Conservation (phyloP, 2,797 vertebrate genomes). For the Anguilla megastoma region DNA sequence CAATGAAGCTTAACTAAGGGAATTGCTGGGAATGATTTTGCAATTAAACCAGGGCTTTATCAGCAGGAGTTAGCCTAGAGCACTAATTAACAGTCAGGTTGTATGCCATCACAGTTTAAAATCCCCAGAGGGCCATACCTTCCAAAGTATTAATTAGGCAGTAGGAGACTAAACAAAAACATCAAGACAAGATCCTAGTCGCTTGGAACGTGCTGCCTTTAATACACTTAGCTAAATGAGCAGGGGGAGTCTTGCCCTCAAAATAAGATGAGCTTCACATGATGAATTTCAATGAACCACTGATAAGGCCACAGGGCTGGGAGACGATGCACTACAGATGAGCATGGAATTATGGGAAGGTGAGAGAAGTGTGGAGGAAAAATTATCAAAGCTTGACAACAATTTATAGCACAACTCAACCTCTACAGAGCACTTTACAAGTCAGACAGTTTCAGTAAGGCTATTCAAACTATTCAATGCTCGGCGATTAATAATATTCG, state of each 20-base stretch:
- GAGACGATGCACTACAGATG: neutral
- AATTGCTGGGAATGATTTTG: constrained; percentile 46
- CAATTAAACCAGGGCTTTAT: constrained; percentile 57
- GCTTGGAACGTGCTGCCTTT: neutral
- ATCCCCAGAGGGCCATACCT: constrained; percentile 24
- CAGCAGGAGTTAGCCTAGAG: constrained; percentile 47
- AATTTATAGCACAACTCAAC: neutral
- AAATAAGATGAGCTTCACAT: neutral
- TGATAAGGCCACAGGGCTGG: constrained; percentile 1
- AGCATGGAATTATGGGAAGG: neutral
- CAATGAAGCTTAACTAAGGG: constrained; percentile 32
- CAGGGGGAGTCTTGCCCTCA: neutral
- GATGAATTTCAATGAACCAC: constrained; percentile 13
- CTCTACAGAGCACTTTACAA: neutral
- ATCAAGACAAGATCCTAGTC: neutral
- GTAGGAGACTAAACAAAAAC: constrained; percentile 25
- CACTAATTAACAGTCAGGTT: constrained; percentile 60
- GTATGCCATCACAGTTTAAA: constrained; percentile 35
- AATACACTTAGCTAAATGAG: constrained; percentile 22
- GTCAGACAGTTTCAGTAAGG: neutral
- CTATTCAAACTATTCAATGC: neutral
- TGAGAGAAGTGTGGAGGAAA: neutral
- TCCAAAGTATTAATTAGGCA: constrained; percentile 44
- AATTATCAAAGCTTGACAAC: neutral
- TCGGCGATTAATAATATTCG: neutral